Conservation (phyloP, 2,797 vertebrate species). For the Macropus fuliginosus region DNA sequence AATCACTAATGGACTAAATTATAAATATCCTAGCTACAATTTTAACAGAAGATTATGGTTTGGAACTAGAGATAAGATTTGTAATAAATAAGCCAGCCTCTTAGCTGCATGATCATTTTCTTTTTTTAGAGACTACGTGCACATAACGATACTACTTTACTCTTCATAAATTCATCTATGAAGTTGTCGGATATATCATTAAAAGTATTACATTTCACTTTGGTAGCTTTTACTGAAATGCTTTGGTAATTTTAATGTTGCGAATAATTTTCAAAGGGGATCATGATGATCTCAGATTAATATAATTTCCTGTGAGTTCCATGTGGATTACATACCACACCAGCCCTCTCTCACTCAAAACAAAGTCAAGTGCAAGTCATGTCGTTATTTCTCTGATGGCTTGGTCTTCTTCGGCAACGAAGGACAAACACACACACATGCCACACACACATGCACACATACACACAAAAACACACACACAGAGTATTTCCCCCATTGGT, state of each 20-base stretch:
- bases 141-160: conserved; percentile 31
- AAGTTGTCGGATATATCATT: conserved; percentile 18
- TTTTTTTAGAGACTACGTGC: conserved; percentile 13
- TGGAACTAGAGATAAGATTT: conserved; percentile 45
- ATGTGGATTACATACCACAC: conserved; percentile 25
- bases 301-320: conserved; percentile 55
- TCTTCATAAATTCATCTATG: neutral
- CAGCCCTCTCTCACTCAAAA: no score
- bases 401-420: no score
- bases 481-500: neutral
- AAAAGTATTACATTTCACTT: conserved; percentile 15
- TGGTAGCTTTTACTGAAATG: conserved; percentile 52
- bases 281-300: conserved; percentile 19
- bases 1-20: conserved; percentile 47
- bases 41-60: conserved; percentile 7
- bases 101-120: conserved; percentile 28
- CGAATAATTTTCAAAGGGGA: conserved; percentile 45
- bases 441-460: neutral
- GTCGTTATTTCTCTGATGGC: no score
- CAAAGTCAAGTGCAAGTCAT: no score
- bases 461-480: neutral
- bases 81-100: conserved; percentile 33
- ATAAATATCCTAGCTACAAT: conserved; percentile 40
- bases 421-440: neutral
- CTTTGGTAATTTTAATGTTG: conserved; percentile 31